Base-by-base conservation (phyloP, 2,113 vertebrate species). In the Pica pica region DNA sequence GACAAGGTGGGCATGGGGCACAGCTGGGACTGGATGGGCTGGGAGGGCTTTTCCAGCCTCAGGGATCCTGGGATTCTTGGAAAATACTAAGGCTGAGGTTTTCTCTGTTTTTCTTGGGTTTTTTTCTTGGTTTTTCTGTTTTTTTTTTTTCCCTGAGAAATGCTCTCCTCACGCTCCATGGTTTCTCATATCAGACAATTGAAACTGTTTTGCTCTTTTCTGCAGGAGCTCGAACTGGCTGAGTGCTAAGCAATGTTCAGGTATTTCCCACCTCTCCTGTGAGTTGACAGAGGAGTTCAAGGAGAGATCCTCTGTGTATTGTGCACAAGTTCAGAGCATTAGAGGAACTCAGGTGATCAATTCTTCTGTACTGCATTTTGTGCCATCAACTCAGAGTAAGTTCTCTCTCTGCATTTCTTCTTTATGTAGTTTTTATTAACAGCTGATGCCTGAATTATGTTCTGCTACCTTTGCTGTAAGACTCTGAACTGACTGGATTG, bases 281-380 rank as follows among this genome's bases (percentile, higher is more conserved):
- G 94, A 98, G 39, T 44, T 98, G 22, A 98, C 98, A 30, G 60
- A 94, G 5, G 67, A 93, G 37, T 96, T 98, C 85, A 2, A 23
- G 19, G 14, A 74, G 1, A 0, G 0, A 2, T 0, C 0, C 0
- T 2, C 17, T 10, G 5, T 0, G 1, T 98, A 98, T 23, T 1
- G 1, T 5, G 1, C 1, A 4, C 1, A 22, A 2, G 44, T 98
- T 19, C 30, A 84, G 26, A 96, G 80, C 14, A 14, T 74, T 65
- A 30, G 9, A 42, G 95, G 87, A 56, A 11, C 73, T 24, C 5
- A 57, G 4, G 4, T 12, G 11, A 81, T 92, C 65, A 79, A 37
- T 76, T 96, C 95, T 79, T 28, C 76, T 21, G 0, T 3, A 24
- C 13, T 68, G 41, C 0, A 0, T 7, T 96, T 97, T 77, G 0